A percentile compares a stretch with the other conserved stretches of the same genome.
Evolutionary conservation across 1,140 invertebrate species (phyloP).

Genomic region (Riptortus pedestris): DNA sequence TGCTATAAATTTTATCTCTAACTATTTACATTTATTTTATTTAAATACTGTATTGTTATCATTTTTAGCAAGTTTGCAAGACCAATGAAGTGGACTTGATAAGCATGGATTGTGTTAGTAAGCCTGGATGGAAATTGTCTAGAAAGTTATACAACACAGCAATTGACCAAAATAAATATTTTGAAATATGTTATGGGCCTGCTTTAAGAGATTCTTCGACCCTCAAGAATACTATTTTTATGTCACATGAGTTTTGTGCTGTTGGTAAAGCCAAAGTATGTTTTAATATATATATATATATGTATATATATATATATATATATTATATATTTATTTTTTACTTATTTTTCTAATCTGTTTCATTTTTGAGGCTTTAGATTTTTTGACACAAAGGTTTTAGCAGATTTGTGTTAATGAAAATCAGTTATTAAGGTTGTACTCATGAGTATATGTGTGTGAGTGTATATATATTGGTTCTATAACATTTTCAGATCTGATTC

Average conservation of each 20-base stretch:
- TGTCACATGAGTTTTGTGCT: neutral
- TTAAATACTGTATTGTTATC: too few species aligned
- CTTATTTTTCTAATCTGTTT: too few species aligned
- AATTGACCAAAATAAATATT: constrained; percentile 11
- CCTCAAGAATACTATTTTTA: neutral
- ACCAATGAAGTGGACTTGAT: constrained; percentile 3
- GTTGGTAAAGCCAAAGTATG: neutral
- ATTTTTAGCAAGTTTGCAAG: neutral
- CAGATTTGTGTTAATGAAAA: too few species aligned
- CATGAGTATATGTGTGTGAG: too few species aligned
- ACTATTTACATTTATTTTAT: too few species aligned
- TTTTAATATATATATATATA: neutral
- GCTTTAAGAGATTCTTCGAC: neutral
- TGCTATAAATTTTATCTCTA: too few species aligned
- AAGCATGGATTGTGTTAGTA: neutral
- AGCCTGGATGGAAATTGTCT: neutral
- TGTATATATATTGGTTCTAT: too few species aligned
- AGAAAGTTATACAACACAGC: neutral
- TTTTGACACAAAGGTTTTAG: too few species aligned
- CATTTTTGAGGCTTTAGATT: too few species aligned
- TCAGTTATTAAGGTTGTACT: too few species aligned
- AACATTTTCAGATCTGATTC: too few species aligned
- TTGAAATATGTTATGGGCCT: constrained; percentile 8
- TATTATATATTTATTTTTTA: neutral
- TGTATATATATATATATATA: neutral